Base-by-base conservation (phyloP, 2,888 invertebrate species). In the Dasysyrphus albostriatus region DNA sequence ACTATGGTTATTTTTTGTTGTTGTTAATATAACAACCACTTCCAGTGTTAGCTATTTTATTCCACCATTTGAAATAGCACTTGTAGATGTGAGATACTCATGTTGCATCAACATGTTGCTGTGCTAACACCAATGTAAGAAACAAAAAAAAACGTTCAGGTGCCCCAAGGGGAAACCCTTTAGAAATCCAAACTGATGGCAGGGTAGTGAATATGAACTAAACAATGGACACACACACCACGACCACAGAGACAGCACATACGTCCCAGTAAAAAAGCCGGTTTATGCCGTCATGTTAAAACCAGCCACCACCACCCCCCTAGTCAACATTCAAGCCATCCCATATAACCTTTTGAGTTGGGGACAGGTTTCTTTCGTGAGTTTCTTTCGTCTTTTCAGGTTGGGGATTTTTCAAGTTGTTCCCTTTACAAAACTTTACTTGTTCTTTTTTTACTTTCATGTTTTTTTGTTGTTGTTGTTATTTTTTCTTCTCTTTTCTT, bases 241-340 rank as follows among this genome's bases (percentile, higher is more conserved):
- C 5, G 14, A 37, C 8, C n/a, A 10, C 19, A 16, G 6, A 19
- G 1, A 2, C 34, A n/a, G 14, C 19, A 47, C 34, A 37, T 24
- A 47, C 42, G 69, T 24, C 70, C 32, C 24, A 76, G 69, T 42
- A 58, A 77, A 77, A 69, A 80, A 82, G 82, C 81, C 84, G 84
- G 84, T 85, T 85, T 77, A 82, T 85, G 84, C 77, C 84, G 84
- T 85, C 84, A 85, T 67, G 58, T 81, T 81, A 70, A 56, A 82
- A 73, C 10, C 29, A 29, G 8, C 29, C n/a, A n/a, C n/a, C n/a
- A n/a, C n/a, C n/a, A n/a, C 10, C 32, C 67, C 76, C 59, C 12
- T 61, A n/a, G 29, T 6, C 34, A 5, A 8, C 58, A 56, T 24
- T 19, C 12, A 56, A n/a, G 14, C 12, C 12, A 8, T 59, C 9